phyloP scores from a whole-genome alignment of 2,113 vertebrate genomes.

The Origma solitaria region DNA sequence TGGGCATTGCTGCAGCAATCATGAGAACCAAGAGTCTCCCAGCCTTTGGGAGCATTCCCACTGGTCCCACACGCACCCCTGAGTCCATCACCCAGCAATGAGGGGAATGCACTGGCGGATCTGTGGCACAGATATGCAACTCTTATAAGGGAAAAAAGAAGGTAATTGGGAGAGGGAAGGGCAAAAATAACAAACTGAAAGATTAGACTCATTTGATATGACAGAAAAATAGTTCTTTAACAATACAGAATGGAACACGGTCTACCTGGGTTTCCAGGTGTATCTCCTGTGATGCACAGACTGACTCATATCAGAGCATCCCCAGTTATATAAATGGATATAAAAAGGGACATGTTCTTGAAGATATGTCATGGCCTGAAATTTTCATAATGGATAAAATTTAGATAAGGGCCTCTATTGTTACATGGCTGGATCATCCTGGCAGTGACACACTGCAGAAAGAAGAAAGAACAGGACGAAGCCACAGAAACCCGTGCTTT shows the following conservation, averaged over 20 bases:
- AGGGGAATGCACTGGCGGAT: rapidly evolving
- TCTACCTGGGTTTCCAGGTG: not conserved
- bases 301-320: not conserved
- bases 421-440: not conserved
- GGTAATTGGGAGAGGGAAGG: not conserved
- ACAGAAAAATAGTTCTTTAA: not conserved
- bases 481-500: not conserved
- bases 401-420: not conserved
- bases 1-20: not conserved
- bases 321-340: not conserved
- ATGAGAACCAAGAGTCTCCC: not conserved
- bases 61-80: not conserved
- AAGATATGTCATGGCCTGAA: not conserved
- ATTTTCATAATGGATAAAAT: not conserved
- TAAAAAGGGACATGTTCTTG: not conserved
- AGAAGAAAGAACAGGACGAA: not conserved
- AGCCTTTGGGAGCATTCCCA: not conserved
- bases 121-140: not conserved
- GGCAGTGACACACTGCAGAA: not conserved
- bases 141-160: not conserved
- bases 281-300: not conserved
- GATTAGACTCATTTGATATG: not conserved
- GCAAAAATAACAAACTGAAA: not conserved
- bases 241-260: not conserved
- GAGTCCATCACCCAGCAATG: not conserved